A percentile compares a stretch with the other conserved stretches of the same genome.
These are phyloP conservation scores for Acromyrmex charruanus DNA, from an alignment of 1,140 invertebrate genomes.

Conservation along the genomic window DNA sequence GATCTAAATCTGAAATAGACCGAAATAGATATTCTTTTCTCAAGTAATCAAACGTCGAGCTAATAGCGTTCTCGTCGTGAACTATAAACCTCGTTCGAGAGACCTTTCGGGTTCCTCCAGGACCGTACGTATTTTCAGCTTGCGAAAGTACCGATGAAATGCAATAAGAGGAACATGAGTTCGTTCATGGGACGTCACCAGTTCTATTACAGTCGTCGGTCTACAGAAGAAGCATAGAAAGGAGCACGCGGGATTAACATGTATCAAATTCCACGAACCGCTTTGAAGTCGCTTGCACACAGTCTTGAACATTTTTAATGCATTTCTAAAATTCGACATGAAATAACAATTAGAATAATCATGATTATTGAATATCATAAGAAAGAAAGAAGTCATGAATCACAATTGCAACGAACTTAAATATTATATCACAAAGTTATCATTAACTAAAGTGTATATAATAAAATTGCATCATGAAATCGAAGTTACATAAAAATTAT, in stretches of 20 bases:
- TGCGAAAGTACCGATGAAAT: conserved; percentile 22
- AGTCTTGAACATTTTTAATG: not conserved
- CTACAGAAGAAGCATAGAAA: conserved; percentile 22
- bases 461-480: not conserved
- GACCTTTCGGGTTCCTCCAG: not conserved
- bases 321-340: not conserved
- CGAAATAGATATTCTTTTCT: not conserved
- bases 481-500: not conserved
- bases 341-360: not conserved
- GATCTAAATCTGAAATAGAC: conserved; percentile 14
- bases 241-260: conserved; percentile 18
- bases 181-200: conserved; percentile 6
- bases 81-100: conserved; percentile 7
- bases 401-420: not conserved
- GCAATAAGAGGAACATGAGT: conserved; percentile 17
- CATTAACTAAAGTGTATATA: not conserved
- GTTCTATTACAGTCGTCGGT: conserved; percentile 47
- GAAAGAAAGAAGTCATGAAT: not conserved
- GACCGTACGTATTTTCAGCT: conserved; percentile 19
- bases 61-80: not conserved
- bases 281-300: not conserved
- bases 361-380: not conserved
- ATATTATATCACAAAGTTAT: not conserved
- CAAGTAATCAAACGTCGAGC: not conserved
- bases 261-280: conserved; percentile 20